Base-by-base conservation (phyloP, 92 coral and sea anemone genomes). In the Porites evermanni region DNA sequence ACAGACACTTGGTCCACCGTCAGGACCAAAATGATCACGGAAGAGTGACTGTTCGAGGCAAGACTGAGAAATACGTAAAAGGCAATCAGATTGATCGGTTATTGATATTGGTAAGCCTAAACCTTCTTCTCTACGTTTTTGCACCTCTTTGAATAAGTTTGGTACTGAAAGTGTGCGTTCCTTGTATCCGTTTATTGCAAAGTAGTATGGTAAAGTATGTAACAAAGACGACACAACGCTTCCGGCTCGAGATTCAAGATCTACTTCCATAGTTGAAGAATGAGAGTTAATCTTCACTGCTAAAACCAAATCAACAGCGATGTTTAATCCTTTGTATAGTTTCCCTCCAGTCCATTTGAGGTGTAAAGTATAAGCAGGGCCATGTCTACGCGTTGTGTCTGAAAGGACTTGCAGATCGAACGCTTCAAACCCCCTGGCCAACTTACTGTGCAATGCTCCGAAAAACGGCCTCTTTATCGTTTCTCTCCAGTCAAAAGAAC, bases 271-370 rank as follows among this genome's bases (percentile, higher is more conserved):
- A 10, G 56, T 77, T 11, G 50, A 58, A 9, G 88, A 67, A 11
- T 66, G 88, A 21, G 14, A 51, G 53, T 68, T 74, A 12, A 84
- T 84, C 64, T 75, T 84, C 53, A 84, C 88, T 8, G 88, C 82
- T 51, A 84, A 20, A 51, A 75, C 17, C 79, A 84, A 84, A 53
- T 84, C 88, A 8, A 84, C 82, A 18, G 69, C 53, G 47, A 84
- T 84, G 0, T 10, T 50, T 51, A 84, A 50, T 11, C 79, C 80
- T 38, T 65, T 75, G 47, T 38, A 38, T 38, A 3, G 0, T 4
- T 38, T 4, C 6, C 47, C 47, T 38, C 47, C 47, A 38, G 47
- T 38, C 47, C 47, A 4, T 38, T 4, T 38, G 47, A 38, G 47
- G 47, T 38, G 6, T 3, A 38, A 38, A 38, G 47, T 38, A 4